Conservation (phyloP, 2,888 invertebrate species). For the Antheraea assamensis region DNA sequence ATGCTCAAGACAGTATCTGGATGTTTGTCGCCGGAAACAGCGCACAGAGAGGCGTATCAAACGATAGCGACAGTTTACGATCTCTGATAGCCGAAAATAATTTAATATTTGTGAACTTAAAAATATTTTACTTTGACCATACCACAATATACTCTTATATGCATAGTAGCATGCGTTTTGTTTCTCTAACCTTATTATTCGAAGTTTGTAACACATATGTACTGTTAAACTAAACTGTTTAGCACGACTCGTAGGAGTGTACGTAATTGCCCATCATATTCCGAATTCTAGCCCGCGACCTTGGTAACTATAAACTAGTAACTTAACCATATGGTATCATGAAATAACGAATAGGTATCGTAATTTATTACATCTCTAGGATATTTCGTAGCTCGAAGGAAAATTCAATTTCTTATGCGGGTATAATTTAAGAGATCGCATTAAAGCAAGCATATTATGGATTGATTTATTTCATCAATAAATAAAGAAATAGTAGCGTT, state of each 20-base stretch:
- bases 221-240: not conserved
- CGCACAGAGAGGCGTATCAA: constrained; percentile 57
- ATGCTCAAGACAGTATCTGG: constrained; percentile 66
- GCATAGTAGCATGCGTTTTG: not conserved
- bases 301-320: not conserved
- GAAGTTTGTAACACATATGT: not conserved
- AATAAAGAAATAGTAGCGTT: not conserved
- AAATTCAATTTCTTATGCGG: not conserved
- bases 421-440: not conserved
- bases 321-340: not conserved
- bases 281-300: not conserved
- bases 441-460: not conserved
- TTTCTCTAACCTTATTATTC: constrained; percentile 1
- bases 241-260: not conserved
- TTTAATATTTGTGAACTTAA: constrained; percentile 30
- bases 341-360: not conserved
- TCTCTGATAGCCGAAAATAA: constrained; percentile 54
- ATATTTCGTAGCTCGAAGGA: not conserved
- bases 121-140: constrained; percentile 18
- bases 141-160: not conserved
- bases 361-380: not conserved
- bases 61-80: constrained; percentile 51
- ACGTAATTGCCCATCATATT: not conserved
- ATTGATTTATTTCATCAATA: not conserved
- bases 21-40: constrained; percentile 66